A percentile compares a stretch with the other conserved stretches of the same genome.
These are phyloP conservation scores for Mamestra brassicae DNA, from an alignment of 2,888 invertebrate genomes.

Conservation along the genomic window DNA sequence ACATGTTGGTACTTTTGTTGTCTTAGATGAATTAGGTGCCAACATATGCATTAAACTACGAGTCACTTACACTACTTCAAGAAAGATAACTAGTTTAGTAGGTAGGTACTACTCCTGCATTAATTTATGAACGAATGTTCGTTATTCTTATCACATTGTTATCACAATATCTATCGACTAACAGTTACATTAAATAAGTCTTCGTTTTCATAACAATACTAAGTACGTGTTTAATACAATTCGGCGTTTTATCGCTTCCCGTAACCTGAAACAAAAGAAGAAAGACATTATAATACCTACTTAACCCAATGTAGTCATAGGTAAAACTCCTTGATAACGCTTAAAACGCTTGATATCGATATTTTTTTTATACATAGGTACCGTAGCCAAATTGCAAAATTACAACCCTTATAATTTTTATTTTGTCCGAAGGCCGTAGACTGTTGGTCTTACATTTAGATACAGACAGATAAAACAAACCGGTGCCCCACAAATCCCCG, in stretches of 20 bases:
- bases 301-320: neutral
- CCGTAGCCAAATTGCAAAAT: no score
- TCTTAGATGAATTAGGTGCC: neutral
- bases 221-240: slow-evolving; percentile 49
- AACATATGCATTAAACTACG: neutral
- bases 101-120: neutral
- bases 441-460: no score
- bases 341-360: no score
- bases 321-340: no score
- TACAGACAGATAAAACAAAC: no score
- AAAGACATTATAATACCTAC: slow-evolving; percentile 10
- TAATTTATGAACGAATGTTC: slow-evolving; percentile 11
- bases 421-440: no score
- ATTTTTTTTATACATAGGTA: no score
- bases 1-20: neutral
- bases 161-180: slow-evolving; percentile 59
- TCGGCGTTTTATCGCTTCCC: slow-evolving; percentile 75
- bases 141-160: slow-evolving; percentile 46
- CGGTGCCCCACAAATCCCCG: no score
- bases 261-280: slow-evolving; percentile 80
- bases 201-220: slow-evolving; percentile 68
- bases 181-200: slow-evolving; percentile 71
- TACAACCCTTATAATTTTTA: no score
- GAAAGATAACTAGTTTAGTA: neutral
- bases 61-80: slow-evolving; percentile 6